These are phyloP conservation scores for Cotesia vestalis DNA, from an alignment of 1,140 invertebrate genomes.

Conservation along the genomic window DNA sequence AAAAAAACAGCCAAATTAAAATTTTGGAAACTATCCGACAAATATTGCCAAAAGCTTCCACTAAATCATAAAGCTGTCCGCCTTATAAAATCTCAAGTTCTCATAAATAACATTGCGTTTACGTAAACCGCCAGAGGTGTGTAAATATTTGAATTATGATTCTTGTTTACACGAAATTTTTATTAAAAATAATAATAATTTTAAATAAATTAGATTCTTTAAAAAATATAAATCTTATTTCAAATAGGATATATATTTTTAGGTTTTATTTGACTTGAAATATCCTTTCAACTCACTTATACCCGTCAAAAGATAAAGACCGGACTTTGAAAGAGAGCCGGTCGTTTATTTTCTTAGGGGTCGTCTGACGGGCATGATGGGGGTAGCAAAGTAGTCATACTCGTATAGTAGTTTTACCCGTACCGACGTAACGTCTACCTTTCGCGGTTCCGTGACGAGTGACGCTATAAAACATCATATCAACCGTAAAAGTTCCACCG, in stretches of 20 bases:
- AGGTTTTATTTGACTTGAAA: conserved; percentile 20
- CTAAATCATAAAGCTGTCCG: conserved; percentile 19
- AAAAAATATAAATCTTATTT: no score
- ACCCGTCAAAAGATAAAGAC: not conserved
- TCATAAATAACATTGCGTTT: conserved; percentile 24
- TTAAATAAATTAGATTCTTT: no score
- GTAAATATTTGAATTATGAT: conserved; percentile 17
- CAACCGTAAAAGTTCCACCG: conserved; percentile 25
- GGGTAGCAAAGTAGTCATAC: not conserved
- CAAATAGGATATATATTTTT: no score
- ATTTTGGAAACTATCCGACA: conserved; percentile 1
- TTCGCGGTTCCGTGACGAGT: conserved; percentile 25
- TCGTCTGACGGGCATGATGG: not conserved
- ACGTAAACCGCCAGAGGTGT: conserved; percentile 23
- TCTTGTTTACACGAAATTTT: conserved; percentile 14
- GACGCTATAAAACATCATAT: conserved; percentile 29
- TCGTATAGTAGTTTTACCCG: no score
- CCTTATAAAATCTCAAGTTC: conserved; percentile 34
- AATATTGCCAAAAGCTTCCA: conserved; percentile 5
- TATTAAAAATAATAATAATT: not conserved
- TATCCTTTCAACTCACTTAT: conserved; percentile 18
- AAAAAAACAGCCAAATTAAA: no score
- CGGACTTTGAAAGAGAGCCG: conserved; percentile 10
- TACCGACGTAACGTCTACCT: not conserved
- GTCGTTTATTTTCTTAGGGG: conserved; percentile 26